Conservation (phyloP, 1,140 invertebrate genomes). For the Cotesia typhae region DNA sequence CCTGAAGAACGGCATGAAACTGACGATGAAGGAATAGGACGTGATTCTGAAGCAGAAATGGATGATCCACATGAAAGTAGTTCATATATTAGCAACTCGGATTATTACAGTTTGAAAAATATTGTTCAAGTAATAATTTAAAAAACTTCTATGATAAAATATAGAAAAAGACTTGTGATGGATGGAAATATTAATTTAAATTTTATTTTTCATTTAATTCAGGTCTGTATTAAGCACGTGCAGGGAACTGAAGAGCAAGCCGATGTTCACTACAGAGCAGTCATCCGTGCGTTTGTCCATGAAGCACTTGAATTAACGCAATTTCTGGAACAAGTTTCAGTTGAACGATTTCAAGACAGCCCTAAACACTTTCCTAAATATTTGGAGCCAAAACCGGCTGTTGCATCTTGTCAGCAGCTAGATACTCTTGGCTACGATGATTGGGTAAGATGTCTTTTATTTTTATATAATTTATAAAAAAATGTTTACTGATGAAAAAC, state of each 20-base stretch:
- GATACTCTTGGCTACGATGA: slow-evolving; percentile 84
- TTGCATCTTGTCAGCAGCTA: slow-evolving; percentile 72
- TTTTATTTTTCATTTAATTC: slow-evolving; percentile 37
- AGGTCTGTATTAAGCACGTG: slow-evolving; percentile 77
- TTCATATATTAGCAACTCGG: slow-evolving; percentile 22
- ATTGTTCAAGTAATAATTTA: slow-evolving; percentile 35
- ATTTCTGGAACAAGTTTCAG: slow-evolving; percentile 84
- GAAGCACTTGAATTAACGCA: slow-evolving; percentile 89
- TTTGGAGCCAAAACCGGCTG: slow-evolving; percentile 57
- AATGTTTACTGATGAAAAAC: too few relatives aligned
- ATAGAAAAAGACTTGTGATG: background rate
- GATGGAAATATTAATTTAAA: background rate
- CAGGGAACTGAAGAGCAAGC: slow-evolving; percentile 69
- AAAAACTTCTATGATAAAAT: background rate
- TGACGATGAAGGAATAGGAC: slow-evolving; percentile 90
- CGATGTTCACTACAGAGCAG: slow-evolving; percentile 88
- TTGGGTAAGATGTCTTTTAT: slow-evolving; percentile 74
- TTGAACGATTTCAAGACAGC: slow-evolving; percentile 55
- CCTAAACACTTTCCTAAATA: slow-evolving; percentile 37
- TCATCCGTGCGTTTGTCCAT: slow-evolving; percentile 88
- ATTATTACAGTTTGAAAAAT: slow-evolving; percentile 39
- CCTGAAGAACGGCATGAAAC: slow-evolving; percentile 70
- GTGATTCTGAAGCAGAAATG: slow-evolving; percentile 80
- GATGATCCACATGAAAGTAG: slow-evolving; percentile 52
- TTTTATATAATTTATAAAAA: background rate